phyloP scores from a whole-genome alignment of 2,113 vertebrate species.

The Edolisoma coerulescens region DNA sequence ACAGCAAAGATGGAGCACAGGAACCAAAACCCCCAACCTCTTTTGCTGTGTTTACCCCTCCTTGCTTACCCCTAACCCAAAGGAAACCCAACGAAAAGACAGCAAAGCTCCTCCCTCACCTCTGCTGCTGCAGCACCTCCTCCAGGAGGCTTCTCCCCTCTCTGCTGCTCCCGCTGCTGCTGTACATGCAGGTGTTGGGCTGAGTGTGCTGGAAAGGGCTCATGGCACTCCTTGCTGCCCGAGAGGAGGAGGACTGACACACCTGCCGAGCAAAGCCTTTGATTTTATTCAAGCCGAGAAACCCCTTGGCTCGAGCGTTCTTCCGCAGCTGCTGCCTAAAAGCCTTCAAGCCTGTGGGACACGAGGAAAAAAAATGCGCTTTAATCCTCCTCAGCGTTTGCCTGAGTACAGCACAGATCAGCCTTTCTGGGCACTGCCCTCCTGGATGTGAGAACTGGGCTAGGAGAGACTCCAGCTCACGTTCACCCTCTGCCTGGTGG shows the following conservation, averaged over 20 bases:
- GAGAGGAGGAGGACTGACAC: slow-evolving; percentile 77
- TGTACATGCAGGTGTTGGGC: slow-evolving; percentile 65
- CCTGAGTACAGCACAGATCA: not conserved
- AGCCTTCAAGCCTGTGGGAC: slow-evolving; percentile 86
- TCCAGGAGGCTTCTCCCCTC: slow-evolving; percentile 79
- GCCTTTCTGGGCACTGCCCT: not conserved
- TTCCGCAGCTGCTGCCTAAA: slow-evolving; percentile 95
- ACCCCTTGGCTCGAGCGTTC: slow-evolving; percentile 87
- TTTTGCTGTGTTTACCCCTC: not conserved
- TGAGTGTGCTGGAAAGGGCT: slow-evolving; percentile 66
- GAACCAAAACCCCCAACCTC: not conserved
- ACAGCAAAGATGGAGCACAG: not conserved
- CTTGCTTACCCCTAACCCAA: not conserved
- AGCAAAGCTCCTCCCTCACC: slow-evolving; percentile 68
- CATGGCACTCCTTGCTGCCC: slow-evolving; percentile 76
- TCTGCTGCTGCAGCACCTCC: slow-evolving; percentile 90
- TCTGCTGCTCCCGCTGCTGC: slow-evolving; percentile 38
- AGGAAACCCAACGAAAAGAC: not conserved
- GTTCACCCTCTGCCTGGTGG: not conserved
- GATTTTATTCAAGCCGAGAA: slow-evolving; percentile 94
- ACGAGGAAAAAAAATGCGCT: not conserved
- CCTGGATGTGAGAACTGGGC: not conserved
- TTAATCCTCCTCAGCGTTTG: not conserved
- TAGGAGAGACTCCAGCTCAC: not conserved
- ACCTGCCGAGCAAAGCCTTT: slow-evolving; percentile 89